These are phyloP conservation scores for Himalopsyche tibetana DNA, from an alignment of 2,888 invertebrate genomes.

Conservation along the genomic window DNA sequence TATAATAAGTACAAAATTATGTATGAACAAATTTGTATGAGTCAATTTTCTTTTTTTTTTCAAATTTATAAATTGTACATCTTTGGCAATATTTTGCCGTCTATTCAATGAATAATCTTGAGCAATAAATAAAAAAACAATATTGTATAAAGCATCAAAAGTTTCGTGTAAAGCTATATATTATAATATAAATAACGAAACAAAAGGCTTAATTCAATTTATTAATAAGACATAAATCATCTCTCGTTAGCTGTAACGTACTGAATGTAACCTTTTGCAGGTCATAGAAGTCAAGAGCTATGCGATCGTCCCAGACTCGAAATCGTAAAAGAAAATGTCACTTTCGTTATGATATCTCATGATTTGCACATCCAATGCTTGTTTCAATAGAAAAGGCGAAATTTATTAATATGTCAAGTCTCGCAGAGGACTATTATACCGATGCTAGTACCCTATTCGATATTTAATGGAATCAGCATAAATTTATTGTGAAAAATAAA, in stretches of 20 bases:
- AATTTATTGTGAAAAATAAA: no score
- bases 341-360: conserved; percentile 40
- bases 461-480: neutral
- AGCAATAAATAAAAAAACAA: no score
- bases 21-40: no score
- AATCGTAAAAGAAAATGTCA: conserved; percentile 43
- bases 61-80: no score
- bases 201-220: no score
- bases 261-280: conserved; percentile 8
- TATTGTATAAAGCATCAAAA: no score
- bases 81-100: no score
- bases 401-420: neutral
- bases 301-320: conserved; percentile 41
- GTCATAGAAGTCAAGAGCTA: conserved; percentile 34
- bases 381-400: neutral
- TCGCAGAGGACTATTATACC: neutral
- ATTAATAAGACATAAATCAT: conserved; percentile 1
- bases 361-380: conserved; percentile 22
- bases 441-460: neutral
- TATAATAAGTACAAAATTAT: no score
- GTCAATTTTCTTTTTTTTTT: no score
- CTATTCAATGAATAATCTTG: no score
- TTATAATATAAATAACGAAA: no score
- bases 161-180: no score
- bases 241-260: conserved; percentile 10